phyloP scores from a whole-genome alignment of 2,113 vertebrate species.

The Apeltes quadracus region DNA sequence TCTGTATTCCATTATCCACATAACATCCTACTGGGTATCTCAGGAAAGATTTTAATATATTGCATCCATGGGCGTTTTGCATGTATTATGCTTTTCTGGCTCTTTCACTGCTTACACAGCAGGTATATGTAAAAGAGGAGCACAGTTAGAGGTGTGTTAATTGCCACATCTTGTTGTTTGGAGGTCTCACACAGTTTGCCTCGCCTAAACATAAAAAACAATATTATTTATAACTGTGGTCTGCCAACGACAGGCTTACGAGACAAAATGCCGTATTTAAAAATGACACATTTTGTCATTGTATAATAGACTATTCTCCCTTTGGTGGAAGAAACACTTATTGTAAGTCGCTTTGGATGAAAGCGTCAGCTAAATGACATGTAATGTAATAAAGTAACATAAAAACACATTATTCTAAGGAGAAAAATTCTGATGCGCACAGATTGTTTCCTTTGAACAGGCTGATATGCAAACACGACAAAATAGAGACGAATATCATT shows the following conservation, averaged over 20 bases:
- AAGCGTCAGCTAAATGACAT: no score
- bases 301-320: conserved; percentile 16
- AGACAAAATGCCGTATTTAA: not conserved
- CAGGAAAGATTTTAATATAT: no score
- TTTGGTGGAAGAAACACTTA: conserved; percentile 7
- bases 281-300: not conserved
- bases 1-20: not conserved
- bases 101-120: no score
- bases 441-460: conserved; percentile 47
- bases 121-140: not conserved
- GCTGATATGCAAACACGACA: conserved; percentile 43
- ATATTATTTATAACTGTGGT: not conserved
- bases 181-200: not conserved
- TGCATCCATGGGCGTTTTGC: no score
- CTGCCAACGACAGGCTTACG: not conserved
- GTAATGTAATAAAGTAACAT: no score
- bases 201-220: not conserved
- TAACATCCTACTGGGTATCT: not conserved
- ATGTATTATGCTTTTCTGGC: no score
- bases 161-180: not conserved
- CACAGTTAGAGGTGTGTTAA: not conserved
- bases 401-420: conserved; percentile 14
- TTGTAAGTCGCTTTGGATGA: no score
- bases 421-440: conserved; percentile 26
- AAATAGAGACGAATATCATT: conserved; percentile 49